A percentile compares a stretch with the other conserved stretches of the same genome.
Conservation (phyloP, 2,888 invertebrate genomes). For the Phania funesta region DNA sequence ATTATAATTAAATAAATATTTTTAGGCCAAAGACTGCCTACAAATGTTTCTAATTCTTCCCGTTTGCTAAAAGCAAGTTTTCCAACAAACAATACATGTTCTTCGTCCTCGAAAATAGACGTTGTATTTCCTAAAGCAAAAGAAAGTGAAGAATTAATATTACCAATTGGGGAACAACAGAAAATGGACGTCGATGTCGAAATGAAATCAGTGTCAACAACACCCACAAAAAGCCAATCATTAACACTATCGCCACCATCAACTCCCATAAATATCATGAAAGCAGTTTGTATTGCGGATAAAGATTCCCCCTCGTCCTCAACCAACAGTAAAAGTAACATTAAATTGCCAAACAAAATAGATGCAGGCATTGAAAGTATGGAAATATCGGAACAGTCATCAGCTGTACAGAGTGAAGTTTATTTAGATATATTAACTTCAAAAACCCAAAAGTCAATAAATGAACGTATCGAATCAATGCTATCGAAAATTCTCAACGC, state of each 20-base stretch:
- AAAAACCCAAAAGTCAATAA: slow-evolving; percentile 71
- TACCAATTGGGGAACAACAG: slow-evolving; percentile 60
- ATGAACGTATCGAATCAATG: slow-evolving; percentile 81
- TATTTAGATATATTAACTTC: slow-evolving; percentile 6
- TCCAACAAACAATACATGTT: slow-evolving; percentile 35
- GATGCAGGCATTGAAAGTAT: slow-evolving; percentile 84
- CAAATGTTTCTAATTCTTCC: slow-evolving; percentile 75
- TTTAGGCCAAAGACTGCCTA: slow-evolving; percentile 68
- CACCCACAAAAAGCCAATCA: slow-evolving; percentile 65
- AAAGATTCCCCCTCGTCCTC: neutral
- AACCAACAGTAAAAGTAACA: slow-evolving; percentile 29
- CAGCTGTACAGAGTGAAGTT: slow-evolving; percentile 56
- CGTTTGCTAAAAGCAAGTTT: slow-evolving; percentile 72
- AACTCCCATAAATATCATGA: slow-evolving; percentile 23
- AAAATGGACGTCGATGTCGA: slow-evolving; percentile 77
- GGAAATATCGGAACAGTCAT: slow-evolving; percentile 81
- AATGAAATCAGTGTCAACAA: slow-evolving; percentile 73
- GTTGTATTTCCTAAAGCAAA: slow-evolving; percentile 1
- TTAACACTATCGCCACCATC: slow-evolving; percentile 66
- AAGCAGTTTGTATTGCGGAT: neutral
- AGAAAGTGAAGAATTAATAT: slow-evolving; percentile 51
- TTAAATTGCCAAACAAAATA: slow-evolving; percentile 81
- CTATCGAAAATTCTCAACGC: slow-evolving; percentile 87
- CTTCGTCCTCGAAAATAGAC: neutral
- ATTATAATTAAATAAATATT: neutral